Evolutionary conservation across 2,797 vertebrate genomes (phyloP), one percentile per base, ranked within the genome.

Genomic region (Hemibagrus guttatus): DNA sequence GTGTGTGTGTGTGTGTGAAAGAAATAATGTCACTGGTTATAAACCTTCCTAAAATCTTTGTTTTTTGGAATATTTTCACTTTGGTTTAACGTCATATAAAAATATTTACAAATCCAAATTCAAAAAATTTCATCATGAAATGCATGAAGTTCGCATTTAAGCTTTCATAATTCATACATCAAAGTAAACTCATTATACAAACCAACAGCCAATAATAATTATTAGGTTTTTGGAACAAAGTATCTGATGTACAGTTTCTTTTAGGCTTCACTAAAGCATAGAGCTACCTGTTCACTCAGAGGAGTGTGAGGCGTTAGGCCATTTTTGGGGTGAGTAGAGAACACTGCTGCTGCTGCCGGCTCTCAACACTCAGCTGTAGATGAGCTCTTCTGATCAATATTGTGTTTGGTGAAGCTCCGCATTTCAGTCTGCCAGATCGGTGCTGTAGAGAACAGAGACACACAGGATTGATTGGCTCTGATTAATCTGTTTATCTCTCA

Each of bases 381-480:
- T 39, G 31, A 68, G 64, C 56, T 84, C 75, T 84, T 63, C 75
- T 87, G 83, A 87, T 87, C 86, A 81, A 87, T 87, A 87, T 54
- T 19, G 64, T 87, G 56, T 87, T 56, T 87, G 83, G 58, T 83
- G 63, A 75, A 83, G 71, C 71, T 68, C 17, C 0, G 28, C 69
- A 58, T 64, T 59, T 85, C n/a, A 74, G 76, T 87, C 54, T 85
- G 68, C 46, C 39, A 84, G 82, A 54, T 31, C 64, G 46, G 61
- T 46, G 61, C 63, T 58, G 26, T 61, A 49, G 52, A 87, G 74
- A 84, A 46, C 71, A 78, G 52, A 58, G 35, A 71, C 35, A 78
- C 72, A 69, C n/a, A 69, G 63, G 75, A 31, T 16, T 71, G 59
- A 80, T 69, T 76, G 59, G 42, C 58, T 64, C 58, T 85, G 83